These are phyloP conservation scores for Mylabris sibirica DNA, from an alignment of 2,888 invertebrate genomes.

Conservation along the genomic window DNA sequence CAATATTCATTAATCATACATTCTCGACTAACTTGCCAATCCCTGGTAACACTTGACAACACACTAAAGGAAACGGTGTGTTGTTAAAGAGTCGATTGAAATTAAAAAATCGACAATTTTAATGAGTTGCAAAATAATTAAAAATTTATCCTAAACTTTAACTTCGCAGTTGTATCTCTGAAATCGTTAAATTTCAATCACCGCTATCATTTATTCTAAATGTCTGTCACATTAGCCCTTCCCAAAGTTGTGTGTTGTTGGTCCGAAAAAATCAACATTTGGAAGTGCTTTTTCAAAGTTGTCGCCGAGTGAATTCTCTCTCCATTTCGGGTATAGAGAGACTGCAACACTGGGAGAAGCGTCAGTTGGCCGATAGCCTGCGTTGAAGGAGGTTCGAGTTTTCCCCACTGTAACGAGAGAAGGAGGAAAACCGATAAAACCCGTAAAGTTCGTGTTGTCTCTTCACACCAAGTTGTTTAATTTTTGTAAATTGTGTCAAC, in stretches of 20 bases:
- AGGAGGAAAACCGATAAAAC: background rate
- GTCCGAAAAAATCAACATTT: background rate
- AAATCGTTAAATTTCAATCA: too few species aligned
- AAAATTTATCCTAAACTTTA: too few species aligned
- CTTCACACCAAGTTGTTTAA: background rate
- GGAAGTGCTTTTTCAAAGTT: background rate
- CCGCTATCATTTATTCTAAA: too few species aligned
- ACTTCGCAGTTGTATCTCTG: too few species aligned
- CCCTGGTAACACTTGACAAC: conserved; percentile 16
- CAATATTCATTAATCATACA: conserved; percentile 27
- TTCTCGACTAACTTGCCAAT: background rate
- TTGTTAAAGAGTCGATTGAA: background rate
- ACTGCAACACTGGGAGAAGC: background rate
- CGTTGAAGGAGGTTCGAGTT: background rate
- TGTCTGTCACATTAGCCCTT: too few species aligned
- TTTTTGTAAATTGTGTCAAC: conserved; percentile 1
- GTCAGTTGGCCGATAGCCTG: conserved; percentile 11
- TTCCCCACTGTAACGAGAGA: background rate
- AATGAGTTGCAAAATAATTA: too few species aligned
- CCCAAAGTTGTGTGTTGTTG: background rate
- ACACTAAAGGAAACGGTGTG: background rate
- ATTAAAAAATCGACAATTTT: background rate
- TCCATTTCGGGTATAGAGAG: conserved; percentile 11
- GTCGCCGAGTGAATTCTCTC: background rate
- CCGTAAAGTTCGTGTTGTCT: background rate